A percentile compares a stretch with the other conserved stretches of the same genome.
These are phyloP conservation scores for Chromis chromis DNA, from an alignment of 2,797 vertebrate species.

Conservation along the genomic window DNA sequence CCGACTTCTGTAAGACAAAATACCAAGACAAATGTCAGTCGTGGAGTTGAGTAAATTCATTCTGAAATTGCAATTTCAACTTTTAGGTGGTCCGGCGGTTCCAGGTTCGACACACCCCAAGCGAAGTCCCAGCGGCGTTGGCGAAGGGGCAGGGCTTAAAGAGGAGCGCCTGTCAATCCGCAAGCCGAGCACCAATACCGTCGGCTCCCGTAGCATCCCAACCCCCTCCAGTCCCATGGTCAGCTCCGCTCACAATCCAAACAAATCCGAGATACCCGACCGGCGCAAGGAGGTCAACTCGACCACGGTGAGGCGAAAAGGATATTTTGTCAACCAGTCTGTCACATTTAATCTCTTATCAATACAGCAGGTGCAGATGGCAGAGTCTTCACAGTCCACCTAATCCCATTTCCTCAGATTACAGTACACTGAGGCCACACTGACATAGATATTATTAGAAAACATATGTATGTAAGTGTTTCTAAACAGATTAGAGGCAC, in stretches of 20 bases:
- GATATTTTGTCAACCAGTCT: background rate
- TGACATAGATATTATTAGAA: constrained; percentile 28
- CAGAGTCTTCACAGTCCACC: constrained; percentile 19
- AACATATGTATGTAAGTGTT: background rate
- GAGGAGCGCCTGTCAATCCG: constrained; percentile 89
- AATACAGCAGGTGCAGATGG: constrained; percentile 39
- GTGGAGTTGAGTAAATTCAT: background rate
- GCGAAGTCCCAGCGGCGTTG: constrained; percentile 89
- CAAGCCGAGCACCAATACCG: constrained; percentile 86
- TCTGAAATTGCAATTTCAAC: background rate
- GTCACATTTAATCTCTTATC: constrained; percentile 19
- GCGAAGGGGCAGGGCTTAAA: constrained; percentile 85
- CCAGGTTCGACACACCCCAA: constrained; percentile 87
- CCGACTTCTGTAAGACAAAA: constrained; percentile 90
- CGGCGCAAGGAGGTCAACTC: constrained; percentile 89
- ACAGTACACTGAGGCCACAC: background rate
- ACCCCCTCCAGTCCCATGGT: constrained; percentile 94
- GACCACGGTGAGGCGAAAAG: constrained; percentile 81
- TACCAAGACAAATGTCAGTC: background rate
- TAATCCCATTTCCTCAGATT: constrained; percentile 62
- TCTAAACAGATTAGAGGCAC: background rate
- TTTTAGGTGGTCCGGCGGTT: constrained; percentile 88
- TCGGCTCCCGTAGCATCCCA: constrained; percentile 86
- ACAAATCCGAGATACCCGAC: constrained; percentile 93
- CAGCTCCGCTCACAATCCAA: constrained; percentile 94